Conservation (phyloP, 2,113 vertebrate genomes). For the Mobula birostris region DNA sequence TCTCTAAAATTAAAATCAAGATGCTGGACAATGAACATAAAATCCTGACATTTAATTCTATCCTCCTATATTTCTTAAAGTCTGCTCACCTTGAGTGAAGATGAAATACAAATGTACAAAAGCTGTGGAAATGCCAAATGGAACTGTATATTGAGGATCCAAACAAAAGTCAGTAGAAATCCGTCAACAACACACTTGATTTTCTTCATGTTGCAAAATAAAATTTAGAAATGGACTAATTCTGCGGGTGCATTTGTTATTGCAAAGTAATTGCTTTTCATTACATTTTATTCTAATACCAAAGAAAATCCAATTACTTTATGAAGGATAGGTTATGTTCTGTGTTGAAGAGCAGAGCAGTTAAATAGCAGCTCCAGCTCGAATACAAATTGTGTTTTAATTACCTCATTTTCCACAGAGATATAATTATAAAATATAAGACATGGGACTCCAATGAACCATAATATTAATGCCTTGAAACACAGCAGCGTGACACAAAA, state of each 20-base stretch:
- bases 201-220: neutral
- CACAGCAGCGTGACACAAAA: neutral
- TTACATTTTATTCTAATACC: neutral
- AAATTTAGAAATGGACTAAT: neutral
- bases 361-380: slow-evolving; percentile 15
- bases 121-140: neutral
- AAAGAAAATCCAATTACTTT: slow-evolving; percentile 27
- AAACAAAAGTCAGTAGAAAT: neutral
- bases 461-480: neutral
- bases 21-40: neutral
- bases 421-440: neutral
- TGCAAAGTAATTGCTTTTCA: neutral
- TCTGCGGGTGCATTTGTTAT: neutral
- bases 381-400: slow-evolving; percentile 7
- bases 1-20: neutral
- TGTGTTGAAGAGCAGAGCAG: neutral
- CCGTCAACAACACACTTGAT: too few relatives aligned
- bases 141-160: neutral
- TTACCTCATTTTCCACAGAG: slow-evolving; percentile 1
- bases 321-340: neutral
- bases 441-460: neutral
- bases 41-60: neutral
- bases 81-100: neutral
- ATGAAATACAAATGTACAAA: neutral
- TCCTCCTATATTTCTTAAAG: neutral